Evolutionary conservation across 2,888 invertebrate species (phyloP), one percentile per base, ranked within the genome.

Genomic region (Nomada ruficornis): DNA sequence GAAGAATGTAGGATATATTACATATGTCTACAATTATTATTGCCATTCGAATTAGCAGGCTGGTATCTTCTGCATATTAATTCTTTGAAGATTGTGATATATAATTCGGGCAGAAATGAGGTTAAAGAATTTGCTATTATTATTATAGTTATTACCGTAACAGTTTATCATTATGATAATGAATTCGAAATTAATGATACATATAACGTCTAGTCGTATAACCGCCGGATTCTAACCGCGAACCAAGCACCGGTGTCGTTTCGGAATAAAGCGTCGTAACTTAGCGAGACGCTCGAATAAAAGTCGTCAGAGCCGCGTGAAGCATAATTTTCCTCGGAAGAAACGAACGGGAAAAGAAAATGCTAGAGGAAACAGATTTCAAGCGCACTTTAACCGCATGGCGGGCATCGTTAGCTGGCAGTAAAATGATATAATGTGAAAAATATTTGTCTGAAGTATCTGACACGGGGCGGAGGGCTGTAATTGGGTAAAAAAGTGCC

Each of bases 391-490:
- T 42, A 76, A 63, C 47, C 62, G 55, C 13, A 44, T 20, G 69
- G 42, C 55, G 54, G 23, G 57, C 60, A 52, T 80, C 72, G 80
- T 80, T 79, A 80, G 71, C 67, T 52, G 72, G 80, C 80, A 63
- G 71, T 80, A 80, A 80, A 79, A 29, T 26, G 65, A 42, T 55
- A 44, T 79, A 79, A 80, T 71, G 72, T 23, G 80, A 62, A 55
- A 80, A 80, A 80, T 79, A 80, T 80, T 80, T 79, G 72, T 79
- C 71, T 36, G 54, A 71, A 78, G 79, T 71, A 80, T 78, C 80
- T 60, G 71, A 69, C 80, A 62, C 54, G 72, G 50, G 62, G 63
- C 20, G 71, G 50, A n/a, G 80, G 67, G 50, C 3, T 57, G 79
- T 80, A 80, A 80, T 80, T 80, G 79, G 60, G 80, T 67, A 67